Base-by-base conservation (phyloP, 2,888 invertebrate genomes). In the Hylaea fasciaria region DNA sequence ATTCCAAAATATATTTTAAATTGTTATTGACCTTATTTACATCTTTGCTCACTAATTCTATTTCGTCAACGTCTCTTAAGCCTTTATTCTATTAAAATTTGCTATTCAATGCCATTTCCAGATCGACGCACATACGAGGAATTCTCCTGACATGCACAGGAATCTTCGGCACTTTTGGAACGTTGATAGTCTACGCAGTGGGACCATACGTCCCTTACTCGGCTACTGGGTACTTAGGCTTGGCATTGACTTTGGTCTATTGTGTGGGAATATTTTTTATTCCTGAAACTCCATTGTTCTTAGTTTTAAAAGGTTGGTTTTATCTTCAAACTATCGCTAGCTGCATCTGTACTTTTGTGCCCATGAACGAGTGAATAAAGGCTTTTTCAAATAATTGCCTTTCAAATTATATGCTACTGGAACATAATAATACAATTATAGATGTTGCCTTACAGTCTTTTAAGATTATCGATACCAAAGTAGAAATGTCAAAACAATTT, bases 261-360 rank as follows among this genome's bases (percentile, higher is more conserved):
- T 22, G 74, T 0, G 4, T 64, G 7, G 64, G 69, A 2, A 16
- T 77, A 4, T 65, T 74, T 0, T 63, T 69, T 3, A 65, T 84
- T 48, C 81, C 82, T 0, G 86, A 85, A 57, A 73, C 82, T 13
- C 85, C 85, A 0, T 63, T 81, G 1, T 83, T 71, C 67, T 69
- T 74, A 17, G 53, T 81, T 16, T 61, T 83, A 56, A 76, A 72
- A 67, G 80, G 84, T 82, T 65, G 46, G 56, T 57, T 32, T n/a
- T 32, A 32, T 8, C 1, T 1, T 32, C 1, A 10, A 9, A 32
- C 9, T 32, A 8, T 32, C 9, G 1, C 32, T 32, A 32, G 3
- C 7, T 7, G 7, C 9, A 32, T 28, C 28, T 32, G 32, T 7
- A 22, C 10, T 32, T 32, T 32, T 32, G 32, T 4, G 32, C 9